A percentile compares a stretch with the other conserved stretches of the same genome.
Conservation (phyloP, 2,888 invertebrate genomes). For the Drosophila bunnanda region DNA sequence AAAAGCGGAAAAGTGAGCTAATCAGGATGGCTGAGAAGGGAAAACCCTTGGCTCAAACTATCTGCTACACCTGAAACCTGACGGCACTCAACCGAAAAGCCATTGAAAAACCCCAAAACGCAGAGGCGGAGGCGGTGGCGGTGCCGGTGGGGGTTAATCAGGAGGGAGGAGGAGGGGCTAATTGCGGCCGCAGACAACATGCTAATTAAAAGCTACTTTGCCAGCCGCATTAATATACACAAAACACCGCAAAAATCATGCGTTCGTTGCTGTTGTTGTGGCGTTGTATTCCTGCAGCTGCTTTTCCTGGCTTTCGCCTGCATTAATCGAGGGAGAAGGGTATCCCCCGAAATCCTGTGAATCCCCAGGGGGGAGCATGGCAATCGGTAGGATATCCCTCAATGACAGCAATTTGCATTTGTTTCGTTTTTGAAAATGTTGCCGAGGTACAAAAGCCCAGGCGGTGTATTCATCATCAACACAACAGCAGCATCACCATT, state of each 20-base stretch:
- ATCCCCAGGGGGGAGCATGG: not conserved
- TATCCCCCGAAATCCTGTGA: not conserved
- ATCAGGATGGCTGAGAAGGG: constrained; percentile 9
- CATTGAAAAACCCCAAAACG: constrained; percentile 56
- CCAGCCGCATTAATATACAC: constrained; percentile 76
- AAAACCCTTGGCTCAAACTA: constrained; percentile 22
- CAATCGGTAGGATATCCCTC: constrained; percentile 32
- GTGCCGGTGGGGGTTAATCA: not conserved
- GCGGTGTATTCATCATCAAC: constrained; percentile 14
- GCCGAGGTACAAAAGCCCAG: not conserved
- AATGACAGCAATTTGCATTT: constrained; percentile 79
- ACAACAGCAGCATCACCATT: constrained; percentile 1
- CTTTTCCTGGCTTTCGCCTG: not conserved
- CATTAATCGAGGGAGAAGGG: constrained; percentile 50
- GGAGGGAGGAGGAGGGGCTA: constrained; percentile 11
- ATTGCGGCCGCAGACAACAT: constrained; percentile 72
- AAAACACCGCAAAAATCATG: constrained; percentile 62
- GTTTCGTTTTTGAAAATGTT: constrained; percentile 56
- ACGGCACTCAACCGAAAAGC: constrained; percentile 67
- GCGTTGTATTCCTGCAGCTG: constrained; percentile 12
- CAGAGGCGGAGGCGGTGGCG: no score
- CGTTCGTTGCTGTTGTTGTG: constrained; percentile 24
- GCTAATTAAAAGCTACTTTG: constrained; percentile 78
- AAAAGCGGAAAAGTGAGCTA: constrained; percentile 12
- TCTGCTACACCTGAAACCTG: constrained; percentile 12